These are phyloP conservation scores for Lates calcarifer DNA, from an alignment of 2,113 vertebrate species.

Conservation along the genomic window DNA sequence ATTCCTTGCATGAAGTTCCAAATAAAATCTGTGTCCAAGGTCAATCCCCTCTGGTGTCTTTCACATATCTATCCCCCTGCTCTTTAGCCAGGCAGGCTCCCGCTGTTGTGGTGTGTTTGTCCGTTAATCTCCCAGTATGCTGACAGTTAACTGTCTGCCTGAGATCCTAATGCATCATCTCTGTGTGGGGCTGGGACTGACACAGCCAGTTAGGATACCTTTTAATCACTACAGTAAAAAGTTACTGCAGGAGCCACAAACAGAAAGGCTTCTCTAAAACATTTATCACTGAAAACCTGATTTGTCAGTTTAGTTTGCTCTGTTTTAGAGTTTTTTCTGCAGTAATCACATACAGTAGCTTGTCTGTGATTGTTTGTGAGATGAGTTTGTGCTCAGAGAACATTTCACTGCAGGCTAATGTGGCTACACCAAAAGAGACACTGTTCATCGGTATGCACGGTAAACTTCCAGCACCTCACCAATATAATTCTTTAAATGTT, in stretches of 20 bases:
- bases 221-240: conserved; percentile 74
- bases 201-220: conserved; percentile 57
- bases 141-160: conserved; percentile 61
- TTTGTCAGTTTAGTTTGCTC: conserved; percentile 9
- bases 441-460: not conserved
- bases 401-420: conserved; percentile 15
- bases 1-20: conserved; percentile 18
- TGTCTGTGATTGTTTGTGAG: not conserved
- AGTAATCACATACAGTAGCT: not conserved
- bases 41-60: conserved; percentile 39
- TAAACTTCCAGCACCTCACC: not conserved
- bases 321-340: not conserved
- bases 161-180: conserved; percentile 75
- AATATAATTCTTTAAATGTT: conserved; percentile 28
- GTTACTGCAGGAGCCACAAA: conserved; percentile 52
- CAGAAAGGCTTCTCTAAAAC: conserved; percentile 37
- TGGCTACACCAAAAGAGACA: not conserved
- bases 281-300: conserved; percentile 13
- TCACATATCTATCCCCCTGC: conserved; percentile 16
- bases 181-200: conserved; percentile 59
- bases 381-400: not conserved
- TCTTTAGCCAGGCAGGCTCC: conserved; percentile 15
- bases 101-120: conserved; percentile 53
- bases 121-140: conserved; percentile 72
- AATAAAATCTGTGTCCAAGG: conserved; percentile 39